Evolutionary conservation across 2,797 vertebrate genomes (phyloP), one percentile per base, ranked within the genome.

Genomic region (Otus scops): DNA sequence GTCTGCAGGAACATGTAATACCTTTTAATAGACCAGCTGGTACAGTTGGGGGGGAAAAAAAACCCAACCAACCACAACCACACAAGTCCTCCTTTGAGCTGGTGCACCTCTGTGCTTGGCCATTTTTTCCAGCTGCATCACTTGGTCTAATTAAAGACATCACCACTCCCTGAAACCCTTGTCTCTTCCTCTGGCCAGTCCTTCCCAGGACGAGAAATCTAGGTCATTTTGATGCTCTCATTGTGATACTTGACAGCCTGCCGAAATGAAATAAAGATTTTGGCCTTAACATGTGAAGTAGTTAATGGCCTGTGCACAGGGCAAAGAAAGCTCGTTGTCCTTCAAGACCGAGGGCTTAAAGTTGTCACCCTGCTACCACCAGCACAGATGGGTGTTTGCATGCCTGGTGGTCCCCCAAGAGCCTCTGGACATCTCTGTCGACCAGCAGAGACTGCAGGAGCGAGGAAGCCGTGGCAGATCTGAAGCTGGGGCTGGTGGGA

Each of bases 111-210:
- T 4, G 0, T 23, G 59, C 80, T 53, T 59, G 80, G 47, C 93
- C 80, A 51, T 95, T 97, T 95, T 97, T 94, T 82, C 93, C 90
- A 90, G 85, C 93, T 89, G 79, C 79, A 89, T 91, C 85, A 89
- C n/a, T 93, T 21, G 30, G 73, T 88, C 90, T 96, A 95, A 94
- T 90, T 86, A 95, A 95, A 94, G 83, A 68, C 50, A 63, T 80
- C 18, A 76, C 9, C 0, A 12, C 39, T 94, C 65, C 83, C 95
- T 67, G 34, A 36, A 85, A 77, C 60, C 82, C 91, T 53, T 20
- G 73, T 27, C 88, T 89, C 89, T 63, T 93, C 76, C 87, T 96
- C 69, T 3, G 1, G 73, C 85, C 82, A 84, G 61, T 85, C 70
- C 82, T 85, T 51, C 73, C 61, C 59, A 65, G 82, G 74, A 81